Conservation (phyloP, 2,888 invertebrate genomes). For the Cryptus armator region DNA sequence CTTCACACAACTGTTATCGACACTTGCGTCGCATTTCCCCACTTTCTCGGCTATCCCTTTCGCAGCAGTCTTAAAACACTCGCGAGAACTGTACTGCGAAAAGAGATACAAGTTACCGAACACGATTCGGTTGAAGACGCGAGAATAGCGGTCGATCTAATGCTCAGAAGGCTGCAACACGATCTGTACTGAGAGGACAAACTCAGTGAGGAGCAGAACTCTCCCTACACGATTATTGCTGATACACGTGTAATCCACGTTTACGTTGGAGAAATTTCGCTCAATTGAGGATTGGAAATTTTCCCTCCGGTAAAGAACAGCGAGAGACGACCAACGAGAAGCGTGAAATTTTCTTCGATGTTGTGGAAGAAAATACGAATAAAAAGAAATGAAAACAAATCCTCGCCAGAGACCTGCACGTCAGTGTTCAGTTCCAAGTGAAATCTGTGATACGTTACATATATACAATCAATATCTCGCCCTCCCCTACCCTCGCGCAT, state of each 20-base stretch:
- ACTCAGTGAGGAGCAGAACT: background rate
- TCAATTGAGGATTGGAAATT: no score
- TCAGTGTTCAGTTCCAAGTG: conserved; percentile 78
- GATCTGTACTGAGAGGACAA: conserved; percentile 53
- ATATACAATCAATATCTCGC: conserved; percentile 59
- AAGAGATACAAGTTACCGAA: conserved; percentile 92
- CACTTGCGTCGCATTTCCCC: conserved; percentile 95
- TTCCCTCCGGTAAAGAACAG: no score
- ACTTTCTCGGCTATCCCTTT: conserved; percentile 93
- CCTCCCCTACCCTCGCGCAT: background rate
- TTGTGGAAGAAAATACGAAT: background rate
- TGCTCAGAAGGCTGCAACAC: conserved; percentile 86
- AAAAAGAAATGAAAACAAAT: conserved; percentile 29
- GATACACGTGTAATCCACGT: background rate
- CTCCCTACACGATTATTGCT: background rate
- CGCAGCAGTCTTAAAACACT: conserved; percentile 94
- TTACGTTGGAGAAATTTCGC: background rate
- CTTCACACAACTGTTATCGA: conserved; percentile 95
- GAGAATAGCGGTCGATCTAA: conserved; percentile 94
- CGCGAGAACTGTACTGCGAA: conserved; percentile 90
- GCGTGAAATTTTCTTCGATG: background rate
- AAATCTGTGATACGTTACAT: conserved; percentile 81
- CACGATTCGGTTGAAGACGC: conserved; percentile 99
- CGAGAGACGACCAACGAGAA: background rate
- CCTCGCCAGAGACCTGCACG: conserved; percentile 51